Conservation (phyloP, 2,888 invertebrate species). For the Strigamia maritima region DNA sequence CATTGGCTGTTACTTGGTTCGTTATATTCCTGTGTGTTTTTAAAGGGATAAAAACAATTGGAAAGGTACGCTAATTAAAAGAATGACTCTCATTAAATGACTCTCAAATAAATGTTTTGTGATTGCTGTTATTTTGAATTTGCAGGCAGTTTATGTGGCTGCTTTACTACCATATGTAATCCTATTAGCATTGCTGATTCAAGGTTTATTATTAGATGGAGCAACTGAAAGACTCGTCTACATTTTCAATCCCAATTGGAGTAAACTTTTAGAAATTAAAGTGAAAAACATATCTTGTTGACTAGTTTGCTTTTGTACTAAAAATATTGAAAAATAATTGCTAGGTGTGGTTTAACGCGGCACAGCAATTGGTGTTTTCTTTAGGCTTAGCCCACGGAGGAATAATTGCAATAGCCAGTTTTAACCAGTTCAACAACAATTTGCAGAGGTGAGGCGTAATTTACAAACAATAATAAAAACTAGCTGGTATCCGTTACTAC, state of each 20-base stretch:
- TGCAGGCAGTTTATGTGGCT: conserved; percentile 48
- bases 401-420: conserved; percentile 68
- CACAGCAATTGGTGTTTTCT: conserved; percentile 79
- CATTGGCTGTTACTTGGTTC: conserved; percentile 49
- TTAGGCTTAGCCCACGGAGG: conserved; percentile 76
- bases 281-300: conserved; percentile 42
- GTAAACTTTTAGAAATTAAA: conserved; percentile 46
- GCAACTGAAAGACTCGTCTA: conserved; percentile 47
- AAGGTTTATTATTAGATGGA: conserved; percentile 47
- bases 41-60: conserved; percentile 50
- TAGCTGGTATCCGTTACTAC: too few species aligned
- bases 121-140: conserved; percentile 1
- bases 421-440: conserved; percentile 62
- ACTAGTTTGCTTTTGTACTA: neutral
- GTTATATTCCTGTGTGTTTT: conserved; percentile 49
- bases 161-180: conserved; percentile 49
- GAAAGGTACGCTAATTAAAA: too few species aligned
- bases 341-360: conserved; percentile 77
- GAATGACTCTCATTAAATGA: too few species aligned
- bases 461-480: too few species aligned
- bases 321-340: neutral
- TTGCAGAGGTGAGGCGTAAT: conserved; percentile 18
- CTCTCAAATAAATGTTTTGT: neutral
- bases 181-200: conserved; percentile 47
- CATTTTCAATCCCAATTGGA: conserved; percentile 48